Base-by-base conservation (phyloP, 1,140 invertebrate species). In the Drosophila persimilis region DNA sequence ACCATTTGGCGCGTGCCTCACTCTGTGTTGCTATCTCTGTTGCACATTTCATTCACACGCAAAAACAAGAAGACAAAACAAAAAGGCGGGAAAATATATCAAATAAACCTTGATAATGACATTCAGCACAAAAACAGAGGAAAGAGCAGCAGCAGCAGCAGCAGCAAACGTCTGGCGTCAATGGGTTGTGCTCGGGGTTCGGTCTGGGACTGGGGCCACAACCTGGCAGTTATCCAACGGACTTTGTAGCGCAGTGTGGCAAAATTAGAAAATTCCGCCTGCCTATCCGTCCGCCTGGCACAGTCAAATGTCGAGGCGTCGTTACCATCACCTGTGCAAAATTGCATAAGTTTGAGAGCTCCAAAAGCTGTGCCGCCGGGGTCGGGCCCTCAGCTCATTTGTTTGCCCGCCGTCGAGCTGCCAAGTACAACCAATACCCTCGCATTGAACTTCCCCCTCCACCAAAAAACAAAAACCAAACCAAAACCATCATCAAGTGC, bases 51-150 rank as follows among this genome's bases (percentile, higher is more conserved):
- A 75, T 75, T 75, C 73, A 78, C 65, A 80, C 58, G 55, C 51
- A 62, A 61, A 64, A 55, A 72, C 69, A 80, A 64, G 55, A 48
- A 61, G 55, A 48, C 58, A 55, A 64, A 55, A 67, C 65, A 66
- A 69, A 66, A 76, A 75, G 50, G 72, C 63, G 73, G 58, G 65
- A 59, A 69, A 59, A 71, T 70, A 77, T 83, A 86, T 79, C 83
- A 78, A 62, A 81, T 76, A 88, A 88, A 88, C 83, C 83, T 88
- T 88, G 83, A 88, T 88, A 88, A 88, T 88, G 83, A 88, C 83
- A 88, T 88, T 88, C 83, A 88, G 51, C 71, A 69, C 20, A 20
- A 44, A 54, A 54, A 67, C 44, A 69, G 63, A 47, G 67, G 57
- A 46, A 70, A 35, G 51, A 53, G 51, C 51, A 22, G 29, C 39